Evolutionary conservation across 2,888 invertebrate species (phyloP), one percentile per base, ranked within the genome.

Genomic region (Drosophila limbata): DNA sequence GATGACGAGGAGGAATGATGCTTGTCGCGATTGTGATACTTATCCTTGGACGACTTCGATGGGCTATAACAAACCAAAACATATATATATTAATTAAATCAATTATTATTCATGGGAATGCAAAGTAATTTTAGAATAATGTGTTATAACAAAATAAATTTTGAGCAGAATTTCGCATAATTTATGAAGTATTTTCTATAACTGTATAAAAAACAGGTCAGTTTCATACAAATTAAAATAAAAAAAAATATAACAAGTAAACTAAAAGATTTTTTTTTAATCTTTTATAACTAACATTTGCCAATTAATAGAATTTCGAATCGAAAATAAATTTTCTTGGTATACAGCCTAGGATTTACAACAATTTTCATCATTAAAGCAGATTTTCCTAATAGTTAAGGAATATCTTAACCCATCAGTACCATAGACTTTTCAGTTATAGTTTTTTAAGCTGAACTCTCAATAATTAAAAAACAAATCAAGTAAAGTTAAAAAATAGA

Each of bases 11-110:
- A 88, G 89, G 91, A 91, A 89, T 91, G 87, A 82, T 92, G 91
- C 71, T 91, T 91, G 75, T 91, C 91, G 37, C 92, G 90, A 75
- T 89, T 91, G 66, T 91, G 91, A 82, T 92, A 89, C 74, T 89
- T 91, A 72, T 91, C 91, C 84, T 92, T 92, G 65, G 90, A 91
- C 71, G 91, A 88, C 77, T 92, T 92, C 57, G 83, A 73, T 56
- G 89, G 87, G 83, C 92, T 83, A 68, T 84, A 77, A 73, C 19
- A 13, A 61, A 35, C 0, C 25, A 10, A 59, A 53, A 45, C 25
- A 15, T 42, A 17, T 33, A 6, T 9, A 40, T 21, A 44, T 35
- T 8, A 15, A 19, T 25, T 31, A 19, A 52, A 17, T 21, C 17
- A 19, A 39, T 3, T 5, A 40, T 11, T 31, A n/a, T 28, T 39